Evolutionary conservation across 2,797 vertebrate genomes (phyloP).

Genomic region (Tragopan temminckii): DNA sequence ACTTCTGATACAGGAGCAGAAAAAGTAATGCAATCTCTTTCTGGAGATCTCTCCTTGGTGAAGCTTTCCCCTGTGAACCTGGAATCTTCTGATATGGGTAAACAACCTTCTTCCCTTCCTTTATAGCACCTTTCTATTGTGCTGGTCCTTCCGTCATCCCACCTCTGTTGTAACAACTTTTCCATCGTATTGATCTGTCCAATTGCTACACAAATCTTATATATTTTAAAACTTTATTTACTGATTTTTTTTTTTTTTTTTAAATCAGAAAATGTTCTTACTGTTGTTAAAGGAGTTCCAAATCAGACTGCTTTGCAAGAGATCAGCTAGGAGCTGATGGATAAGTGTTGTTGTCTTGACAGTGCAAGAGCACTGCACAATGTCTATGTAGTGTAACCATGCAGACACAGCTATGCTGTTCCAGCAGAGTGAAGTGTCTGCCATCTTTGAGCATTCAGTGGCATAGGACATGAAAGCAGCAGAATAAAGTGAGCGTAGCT

Average conservation of each 20-base stretch:
- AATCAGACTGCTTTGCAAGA: rapidly evolving
- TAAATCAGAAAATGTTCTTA: background rate
- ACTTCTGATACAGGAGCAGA: background rate
- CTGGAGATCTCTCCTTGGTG: no score
- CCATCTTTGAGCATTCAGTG: rapidly evolving
- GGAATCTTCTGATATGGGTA: no score
- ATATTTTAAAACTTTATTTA: background rate
- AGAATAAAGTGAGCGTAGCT: rapidly evolving
- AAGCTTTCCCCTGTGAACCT: no score
- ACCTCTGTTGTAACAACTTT: no score
- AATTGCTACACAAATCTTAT: background rate
- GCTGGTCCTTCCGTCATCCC: no score
- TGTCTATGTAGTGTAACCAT: background rate
- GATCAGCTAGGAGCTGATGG: background rate
- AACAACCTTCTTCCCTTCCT: no score
- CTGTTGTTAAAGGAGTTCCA: background rate
- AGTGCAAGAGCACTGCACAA: background rate
- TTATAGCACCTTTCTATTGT: no score
- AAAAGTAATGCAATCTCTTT: background rate
- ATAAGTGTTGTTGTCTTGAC: rapidly evolving
- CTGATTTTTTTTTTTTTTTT: background rate
- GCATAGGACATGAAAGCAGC: background rate
- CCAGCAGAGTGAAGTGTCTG: background rate
- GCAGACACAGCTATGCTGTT: background rate
- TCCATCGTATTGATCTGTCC: no score